phyloP scores from a whole-genome alignment of 2,888 invertebrate species.

The Eledona agricola region DNA sequence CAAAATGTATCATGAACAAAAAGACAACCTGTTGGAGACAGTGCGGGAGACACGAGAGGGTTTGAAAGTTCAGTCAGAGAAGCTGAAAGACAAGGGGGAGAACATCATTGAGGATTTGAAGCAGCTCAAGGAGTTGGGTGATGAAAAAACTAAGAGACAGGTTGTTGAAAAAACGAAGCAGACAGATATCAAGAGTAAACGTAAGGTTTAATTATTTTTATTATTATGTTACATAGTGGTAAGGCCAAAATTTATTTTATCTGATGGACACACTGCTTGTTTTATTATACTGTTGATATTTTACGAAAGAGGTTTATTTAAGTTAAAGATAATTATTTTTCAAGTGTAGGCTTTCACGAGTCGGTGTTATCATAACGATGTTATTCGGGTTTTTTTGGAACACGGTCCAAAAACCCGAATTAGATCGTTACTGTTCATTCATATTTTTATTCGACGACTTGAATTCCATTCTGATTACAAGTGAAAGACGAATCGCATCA shows the following conservation, averaged over 20 bases:
- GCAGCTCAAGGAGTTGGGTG: constrained; percentile 45
- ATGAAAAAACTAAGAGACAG: constrained; percentile 26
- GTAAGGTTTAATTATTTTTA: constrained; percentile 11
- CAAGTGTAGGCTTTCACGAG: too few species aligned
- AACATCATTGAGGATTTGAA: constrained; percentile 45
- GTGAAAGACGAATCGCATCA: background rate
- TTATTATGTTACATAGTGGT: too few species aligned
- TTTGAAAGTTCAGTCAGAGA: constrained; percentile 49
- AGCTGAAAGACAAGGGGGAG: constrained; percentile 51
- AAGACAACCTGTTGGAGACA: constrained; percentile 69
- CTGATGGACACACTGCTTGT: too few species aligned
- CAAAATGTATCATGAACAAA: constrained; percentile 70
- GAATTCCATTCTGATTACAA: background rate
- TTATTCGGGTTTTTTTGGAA: too few species aligned
- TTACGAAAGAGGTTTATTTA: too few species aligned
- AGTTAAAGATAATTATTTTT: too few species aligned
- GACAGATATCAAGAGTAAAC: constrained; percentile 1
- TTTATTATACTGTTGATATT: too few species aligned
- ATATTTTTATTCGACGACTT: constrained; percentile 1
- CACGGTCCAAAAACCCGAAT: too few species aligned
- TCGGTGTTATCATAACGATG: too few species aligned
- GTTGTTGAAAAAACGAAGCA: constrained; percentile 31
- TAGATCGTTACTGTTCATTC: background rate
- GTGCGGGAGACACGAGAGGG: constrained; percentile 68
- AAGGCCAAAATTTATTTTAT: too few species aligned